Percentiles rank a stretch among this genome's conserved stretches.
phyloP scores from a whole-genome alignment of 2,113 vertebrate genomes.

The Isichthys henryi region DNA sequence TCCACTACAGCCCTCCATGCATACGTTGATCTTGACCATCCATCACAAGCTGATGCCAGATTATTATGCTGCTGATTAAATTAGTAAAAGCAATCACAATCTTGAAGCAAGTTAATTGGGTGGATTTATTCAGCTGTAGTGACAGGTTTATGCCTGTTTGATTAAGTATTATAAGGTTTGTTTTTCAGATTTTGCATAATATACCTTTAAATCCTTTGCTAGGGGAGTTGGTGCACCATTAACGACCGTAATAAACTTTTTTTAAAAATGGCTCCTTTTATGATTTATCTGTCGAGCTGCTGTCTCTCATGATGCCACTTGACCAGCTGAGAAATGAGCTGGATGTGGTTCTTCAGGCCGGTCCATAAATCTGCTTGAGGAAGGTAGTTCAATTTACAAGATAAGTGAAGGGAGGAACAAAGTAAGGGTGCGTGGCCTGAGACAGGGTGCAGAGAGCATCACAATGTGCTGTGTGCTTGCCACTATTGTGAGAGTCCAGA shows the following conservation, averaged over 20 bases:
- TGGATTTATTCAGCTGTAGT: conserved; percentile 70
- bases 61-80: conserved; percentile 70
- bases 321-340: conserved; percentile 57
- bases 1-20: neutral
- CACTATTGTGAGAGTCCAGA: neutral
- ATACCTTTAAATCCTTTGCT: conserved; percentile 65
- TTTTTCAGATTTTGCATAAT: conserved; percentile 79
- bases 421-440: neutral
- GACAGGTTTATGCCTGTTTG: conserved; percentile 76
- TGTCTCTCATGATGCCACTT: conserved; percentile 42
- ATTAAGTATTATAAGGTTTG: conserved; percentile 76
- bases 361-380: conserved; percentile 48
- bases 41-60: conserved; percentile 49
- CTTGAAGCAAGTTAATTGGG: conserved; percentile 70
- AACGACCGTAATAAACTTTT: conserved; percentile 63
- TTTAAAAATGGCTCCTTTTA: conserved; percentile 46
- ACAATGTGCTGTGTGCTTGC: neutral
- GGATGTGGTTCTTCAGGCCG: conserved; percentile 36
- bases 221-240: conserved; percentile 49
- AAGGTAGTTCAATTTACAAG: conserved; percentile 48
- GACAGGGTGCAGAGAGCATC: neutral
- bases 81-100: conserved; percentile 73
- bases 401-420: conserved; percentile 44
- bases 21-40: neutral
- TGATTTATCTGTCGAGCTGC: conserved; percentile 56